phyloP scores from a whole-genome alignment of 2,888 invertebrate species.

The Hirtodrosophila trivittata region DNA sequence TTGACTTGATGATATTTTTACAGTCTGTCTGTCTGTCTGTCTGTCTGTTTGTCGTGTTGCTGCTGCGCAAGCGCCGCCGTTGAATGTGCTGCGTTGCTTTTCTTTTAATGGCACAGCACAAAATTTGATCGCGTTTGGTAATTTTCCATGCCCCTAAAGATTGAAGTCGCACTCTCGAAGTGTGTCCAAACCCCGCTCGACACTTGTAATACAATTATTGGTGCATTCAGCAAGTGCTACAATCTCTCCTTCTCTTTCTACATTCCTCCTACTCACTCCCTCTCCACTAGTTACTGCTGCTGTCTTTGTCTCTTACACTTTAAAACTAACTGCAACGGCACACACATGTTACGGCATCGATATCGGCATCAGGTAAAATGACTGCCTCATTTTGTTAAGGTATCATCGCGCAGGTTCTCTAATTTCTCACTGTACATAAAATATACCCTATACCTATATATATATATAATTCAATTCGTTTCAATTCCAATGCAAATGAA shows the following conservation, averaged over 20 bases:
- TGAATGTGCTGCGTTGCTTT: constrained; percentile 46
- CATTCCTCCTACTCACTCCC: background rate
- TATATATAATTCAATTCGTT: too few species aligned
- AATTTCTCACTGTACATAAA: constrained; percentile 16
- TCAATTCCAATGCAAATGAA: too few species aligned
- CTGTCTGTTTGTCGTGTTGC: constrained; percentile 3
- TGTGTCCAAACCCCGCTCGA: constrained; percentile 31
- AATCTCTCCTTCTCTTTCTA: constrained; percentile 6
- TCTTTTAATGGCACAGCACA: constrained; percentile 41
- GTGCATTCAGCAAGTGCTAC: constrained; percentile 3
- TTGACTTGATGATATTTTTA: constrained; percentile 20
- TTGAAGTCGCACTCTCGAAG: constrained; percentile 25
- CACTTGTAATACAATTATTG: constrained; percentile 23
- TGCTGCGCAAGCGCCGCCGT: constrained; percentile 65
- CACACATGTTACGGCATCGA: constrained; percentile 11
- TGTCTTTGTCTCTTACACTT: constrained; percentile 19
- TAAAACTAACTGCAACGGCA: constrained; percentile 31
- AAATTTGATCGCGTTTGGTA: constrained; percentile 49
- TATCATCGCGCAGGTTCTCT: constrained; percentile 7
- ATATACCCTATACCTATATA: too few species aligned
- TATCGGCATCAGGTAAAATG: constrained; percentile 14
- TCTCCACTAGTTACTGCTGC: background rate
- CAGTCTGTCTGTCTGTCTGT: constrained; percentile 9
- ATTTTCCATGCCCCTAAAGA: constrained; percentile 56
- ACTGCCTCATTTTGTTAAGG: background rate